Base-by-base conservation (phyloP, 2,888 invertebrate species). In the Cataglyphis altisquamis region DNA sequence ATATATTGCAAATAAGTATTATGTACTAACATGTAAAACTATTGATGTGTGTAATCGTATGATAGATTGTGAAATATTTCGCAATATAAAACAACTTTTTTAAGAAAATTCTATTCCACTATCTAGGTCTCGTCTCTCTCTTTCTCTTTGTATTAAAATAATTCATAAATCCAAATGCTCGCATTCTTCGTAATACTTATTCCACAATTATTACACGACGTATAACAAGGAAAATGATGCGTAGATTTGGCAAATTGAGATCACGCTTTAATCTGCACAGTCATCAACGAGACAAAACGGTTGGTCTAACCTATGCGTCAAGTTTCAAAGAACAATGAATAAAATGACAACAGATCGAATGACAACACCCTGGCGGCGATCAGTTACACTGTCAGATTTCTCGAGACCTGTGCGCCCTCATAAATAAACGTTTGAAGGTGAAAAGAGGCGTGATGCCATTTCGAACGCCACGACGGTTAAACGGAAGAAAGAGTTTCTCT, bases 251-350 rank as follows among this genome's bases (percentile, higher is more conserved):
- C 8, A 36, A 41, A 4, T 41, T 66, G 39, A 60, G 62, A 66
- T 67, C 67, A 63, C 39, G 73, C 78, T 83, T 91, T 85, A 93
- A 93, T 89, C 82, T 93, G 93, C 93, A 93, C 77, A 92, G 93
- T 93, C 93, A 93, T 92, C 88, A 84, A 86, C 85, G 70, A 78
- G 68, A 57, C 29, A 32, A 57, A 12, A 29, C 84, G 63, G 39
- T 45, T n/a, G 67, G 83, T 84, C 90, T 92, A 92, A 92, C 92
- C 92, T 92, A 91, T 86, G 74, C 75, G 39, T 25, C 3, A 25
- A 2, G 15, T n/a, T 52, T 45, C 32, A 21, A 41, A 36, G 57
- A 67, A 77, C 77, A 74, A 77, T 52, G 66, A 15, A 62, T 67
- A 83, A 87, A 86, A 87, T 83, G 74, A 90, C 85, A 90, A 90